Evolutionary conservation across 2,888 invertebrate genomes (phyloP).

Genomic region (Himalopsyche kuldschensis): DNA sequence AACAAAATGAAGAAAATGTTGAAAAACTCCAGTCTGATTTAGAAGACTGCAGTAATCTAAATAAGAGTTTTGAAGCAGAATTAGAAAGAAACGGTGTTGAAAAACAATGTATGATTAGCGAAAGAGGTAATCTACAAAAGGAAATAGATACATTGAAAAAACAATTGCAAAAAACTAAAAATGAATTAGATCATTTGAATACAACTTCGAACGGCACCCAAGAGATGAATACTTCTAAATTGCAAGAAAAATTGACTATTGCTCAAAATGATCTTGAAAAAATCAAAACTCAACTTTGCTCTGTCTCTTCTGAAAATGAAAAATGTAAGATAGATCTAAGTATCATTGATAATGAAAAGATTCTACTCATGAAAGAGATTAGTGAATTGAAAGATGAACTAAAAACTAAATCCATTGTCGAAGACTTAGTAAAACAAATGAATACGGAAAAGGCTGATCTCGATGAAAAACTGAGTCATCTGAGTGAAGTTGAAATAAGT

Average conservation of each 20-base stretch:
- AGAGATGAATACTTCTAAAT: slow-evolving; percentile 37
- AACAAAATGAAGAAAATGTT: slow-evolving; percentile 71
- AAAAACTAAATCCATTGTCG: slow-evolving; percentile 43
- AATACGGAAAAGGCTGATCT: slow-evolving; percentile 46
- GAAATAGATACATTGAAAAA: slow-evolving; percentile 58
- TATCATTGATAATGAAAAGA: slow-evolving; percentile 58
- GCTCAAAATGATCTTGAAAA: slow-evolving; percentile 52
- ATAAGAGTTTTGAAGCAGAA: slow-evolving; percentile 63
- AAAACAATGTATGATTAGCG: slow-evolving; percentile 51
- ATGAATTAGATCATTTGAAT: slow-evolving; percentile 48
- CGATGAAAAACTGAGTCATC: slow-evolving; percentile 47
- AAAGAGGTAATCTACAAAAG: slow-evolving; percentile 55
- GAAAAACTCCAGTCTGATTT: slow-evolving; percentile 66
- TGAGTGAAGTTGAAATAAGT: slow-evolving; percentile 41
- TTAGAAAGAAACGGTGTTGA: slow-evolving; percentile 61
- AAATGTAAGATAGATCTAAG: slow-evolving; percentile 58
- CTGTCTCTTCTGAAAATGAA: slow-evolving; percentile 52
- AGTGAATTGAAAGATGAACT: slow-evolving; percentile 52
- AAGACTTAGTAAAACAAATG: slow-evolving; percentile 44
- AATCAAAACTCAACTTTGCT: slow-evolving; percentile 49
- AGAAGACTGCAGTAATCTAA: slow-evolving; percentile 63
- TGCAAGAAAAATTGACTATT: slow-evolving; percentile 48
- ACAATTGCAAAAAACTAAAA: slow-evolving; percentile 51
- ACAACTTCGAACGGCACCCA: slow-evolving; percentile 44
- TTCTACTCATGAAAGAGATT: slow-evolving; percentile 52